A percentile compares a stretch with the other conserved stretches of the same genome.
Evolutionary conservation across 2,113 vertebrate species (phyloP).

Genomic region (Chloebia gouldiae): DNA sequence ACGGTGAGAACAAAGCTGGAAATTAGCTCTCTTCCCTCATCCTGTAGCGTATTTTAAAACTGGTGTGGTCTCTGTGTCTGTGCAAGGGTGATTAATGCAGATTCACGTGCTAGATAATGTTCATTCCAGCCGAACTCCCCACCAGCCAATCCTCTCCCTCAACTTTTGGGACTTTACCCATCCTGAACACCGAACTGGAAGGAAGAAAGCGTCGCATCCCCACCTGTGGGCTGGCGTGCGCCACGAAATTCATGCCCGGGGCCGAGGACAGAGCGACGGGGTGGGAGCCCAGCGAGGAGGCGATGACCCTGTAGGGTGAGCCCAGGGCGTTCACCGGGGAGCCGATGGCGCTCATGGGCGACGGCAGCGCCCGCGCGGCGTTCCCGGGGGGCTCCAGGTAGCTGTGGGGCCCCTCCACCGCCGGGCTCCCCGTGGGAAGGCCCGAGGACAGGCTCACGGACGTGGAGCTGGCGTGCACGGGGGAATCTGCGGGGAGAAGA

Average conservation of each 20-base stretch:
- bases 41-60: not conserved
- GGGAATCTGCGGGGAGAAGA: constrained; percentile 57
- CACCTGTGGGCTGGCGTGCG: constrained; percentile 70
- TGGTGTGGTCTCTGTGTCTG: no score
- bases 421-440: constrained; percentile 43
- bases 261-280: constrained; percentile 58
- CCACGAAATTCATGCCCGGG: constrained; percentile 63
- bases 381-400: constrained; percentile 62
- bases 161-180: not conserved
- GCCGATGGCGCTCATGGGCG: constrained; percentile 54
- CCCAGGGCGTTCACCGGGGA: constrained; percentile 46
- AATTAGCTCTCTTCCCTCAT: not conserved
- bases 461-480: constrained; percentile 55
- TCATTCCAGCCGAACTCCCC: not conserved
- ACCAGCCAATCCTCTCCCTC: not conserved
- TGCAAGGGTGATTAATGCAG: not conserved
- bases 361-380: constrained; percentile 17
- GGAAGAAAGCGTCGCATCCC: fast-evolving
- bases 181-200: fast-evolving
- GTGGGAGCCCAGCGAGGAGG: constrained; percentile 66
- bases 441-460: constrained; percentile 55
- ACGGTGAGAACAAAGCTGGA: not conserved
- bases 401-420: constrained; percentile 58
- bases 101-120: not conserved
- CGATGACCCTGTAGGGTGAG: constrained; percentile 68